Conservation (phyloP, 2,797 vertebrate species). For the Calcarius lapponicus region DNA sequence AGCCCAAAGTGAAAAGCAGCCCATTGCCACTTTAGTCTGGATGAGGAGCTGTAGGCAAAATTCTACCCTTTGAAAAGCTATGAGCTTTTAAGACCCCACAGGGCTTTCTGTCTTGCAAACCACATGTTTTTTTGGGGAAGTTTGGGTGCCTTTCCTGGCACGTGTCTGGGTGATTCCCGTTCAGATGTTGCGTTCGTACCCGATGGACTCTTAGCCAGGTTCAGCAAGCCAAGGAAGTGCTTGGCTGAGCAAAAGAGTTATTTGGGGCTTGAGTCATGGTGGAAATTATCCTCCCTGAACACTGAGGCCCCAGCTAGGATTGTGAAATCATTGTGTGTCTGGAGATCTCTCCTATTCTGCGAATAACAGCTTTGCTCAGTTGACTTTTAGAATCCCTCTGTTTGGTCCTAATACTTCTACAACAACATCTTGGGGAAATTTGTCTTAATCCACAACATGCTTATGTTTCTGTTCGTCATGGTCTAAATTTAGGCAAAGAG, state of each 20-base stretch:
- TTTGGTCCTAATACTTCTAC: neutral
- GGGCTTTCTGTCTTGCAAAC: neutral
- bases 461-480: neutral
- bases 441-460: slow-evolving; percentile 22
- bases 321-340: slow-evolving; percentile 26
- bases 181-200: neutral
- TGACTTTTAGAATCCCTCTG: slow-evolving; percentile 32
- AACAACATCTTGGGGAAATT: slow-evolving; percentile 43
- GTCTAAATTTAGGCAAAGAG: slow-evolving; percentile 29
- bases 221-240: neutral
- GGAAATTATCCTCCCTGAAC: slow-evolving; percentile 40
- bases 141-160: neutral
- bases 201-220: neutral
- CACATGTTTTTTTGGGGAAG: neutral
- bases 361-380: slow-evolving; percentile 26
- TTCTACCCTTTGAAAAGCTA: neutral
- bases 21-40: neutral
- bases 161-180: neutral
- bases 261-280: slow-evolving; percentile 29
- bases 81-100: neutral
- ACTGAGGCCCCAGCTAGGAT: slow-evolving; percentile 17
- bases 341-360: neutral
- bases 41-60: neutral
- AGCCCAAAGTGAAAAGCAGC: neutral
- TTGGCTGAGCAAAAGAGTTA: slow-evolving; percentile 39